Base-by-base conservation (phyloP, 2,797 vertebrate genomes). In the Vespertilio murinus region DNA sequence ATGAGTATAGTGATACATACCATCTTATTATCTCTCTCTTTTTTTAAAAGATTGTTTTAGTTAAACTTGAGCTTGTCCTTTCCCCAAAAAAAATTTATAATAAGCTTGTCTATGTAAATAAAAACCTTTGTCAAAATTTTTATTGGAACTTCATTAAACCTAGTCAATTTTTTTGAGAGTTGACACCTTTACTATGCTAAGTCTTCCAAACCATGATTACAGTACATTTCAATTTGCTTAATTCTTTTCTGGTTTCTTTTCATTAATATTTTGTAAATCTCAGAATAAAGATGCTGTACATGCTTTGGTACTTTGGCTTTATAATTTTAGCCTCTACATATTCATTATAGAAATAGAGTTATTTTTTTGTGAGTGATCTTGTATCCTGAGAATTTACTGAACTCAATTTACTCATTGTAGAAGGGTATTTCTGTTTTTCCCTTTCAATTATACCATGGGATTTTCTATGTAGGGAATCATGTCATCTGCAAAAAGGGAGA, bases 61-160 rank as follows among this genome's bases (percentile, higher is more conserved):
- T 45, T 92, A 82, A 67, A 74, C 2, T 70, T 56, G n/a, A 7
- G 8, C 14, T 75, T 88, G 10, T 40, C 45, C 23, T 23, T 89
- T 54, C 80, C 65, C 20, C 49, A 61, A 88, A 38, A 64, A 70
- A 67, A 88, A n/a, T 20, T 33, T 54, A 42, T 42, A 74, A 85
- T 85, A 85, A 77, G 49, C 8, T 61, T 92, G 13, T 64, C 28
- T 64, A 88, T 59, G 33, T 92, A 79, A 33, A 28, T 23, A 89
- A 94, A 94, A 84, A 47, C 1, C 6, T 20, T 74, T 47, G 20
- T 23, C 54, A 42, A 23, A 23, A 47, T 75, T 79, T 28, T 64
- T 12, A 85, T 47, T 69, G 56, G 11, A 91, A 95, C 74, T 84
- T 80, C 79, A 95, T 88, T 78, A 88, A 90, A 59, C 9, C 33